Conservation (phyloP, 2,888 invertebrate genomes). For the Drosophila monieri region DNA sequence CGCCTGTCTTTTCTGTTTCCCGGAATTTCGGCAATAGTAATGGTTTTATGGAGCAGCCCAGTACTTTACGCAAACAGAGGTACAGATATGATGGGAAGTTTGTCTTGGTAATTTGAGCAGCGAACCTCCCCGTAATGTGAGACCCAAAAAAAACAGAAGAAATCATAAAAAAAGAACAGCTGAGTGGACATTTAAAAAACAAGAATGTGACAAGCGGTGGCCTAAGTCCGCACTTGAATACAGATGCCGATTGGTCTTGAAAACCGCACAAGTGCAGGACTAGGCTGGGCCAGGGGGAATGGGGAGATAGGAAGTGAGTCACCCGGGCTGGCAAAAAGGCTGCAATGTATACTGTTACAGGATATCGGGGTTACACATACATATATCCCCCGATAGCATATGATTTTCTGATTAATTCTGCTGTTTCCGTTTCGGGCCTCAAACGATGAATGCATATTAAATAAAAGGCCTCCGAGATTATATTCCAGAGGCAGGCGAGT, state of each 20-base stretch:
- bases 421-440: constrained; percentile 55
- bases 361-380: constrained; percentile 30
- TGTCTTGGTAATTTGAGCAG: constrained; percentile 66
- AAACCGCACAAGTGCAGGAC: constrained; percentile 70
- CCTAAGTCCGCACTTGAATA: constrained; percentile 12
- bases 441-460: constrained; percentile 62
- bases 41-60: constrained; percentile 64
- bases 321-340: constrained; percentile 15
- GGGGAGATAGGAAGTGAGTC: constrained; percentile 66
- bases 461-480: constrained; percentile 40
- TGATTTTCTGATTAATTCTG: constrained; percentile 11
- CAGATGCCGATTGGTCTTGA: constrained; percentile 15
- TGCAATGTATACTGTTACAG: constrained; percentile 41
- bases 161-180: constrained; percentile 54
- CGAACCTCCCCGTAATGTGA: constrained; percentile 37
- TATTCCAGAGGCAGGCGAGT: constrained; percentile 26
- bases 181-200: constrained; percentile 68
- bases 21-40: constrained; percentile 71
- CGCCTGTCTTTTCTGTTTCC: constrained; percentile 52
- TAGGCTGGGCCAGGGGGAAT: background rate
- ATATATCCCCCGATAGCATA: constrained; percentile 7
- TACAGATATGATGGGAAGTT: constrained; percentile 21
- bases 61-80: constrained; percentile 5
- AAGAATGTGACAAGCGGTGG: constrained; percentile 13
- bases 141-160: constrained; percentile 21